A percentile compares a stretch with the other conserved stretches of the same genome.
Evolutionary conservation across 2,797 vertebrate species (phyloP).

Genomic region (Artibeus lituratus): DNA sequence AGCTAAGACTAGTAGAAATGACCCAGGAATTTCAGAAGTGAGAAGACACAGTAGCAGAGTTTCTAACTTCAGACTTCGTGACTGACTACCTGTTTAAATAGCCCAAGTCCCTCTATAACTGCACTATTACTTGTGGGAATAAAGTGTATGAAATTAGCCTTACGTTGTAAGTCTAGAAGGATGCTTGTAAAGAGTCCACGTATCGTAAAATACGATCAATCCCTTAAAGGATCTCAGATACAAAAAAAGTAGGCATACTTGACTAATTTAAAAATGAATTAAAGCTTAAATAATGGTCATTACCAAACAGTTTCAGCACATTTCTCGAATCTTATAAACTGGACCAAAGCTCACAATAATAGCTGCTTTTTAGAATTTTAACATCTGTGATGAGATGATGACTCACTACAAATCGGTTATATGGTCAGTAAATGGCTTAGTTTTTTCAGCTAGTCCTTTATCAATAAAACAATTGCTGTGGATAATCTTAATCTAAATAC

Average conservation of each 20-base stretch:
- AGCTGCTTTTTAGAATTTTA: constrained; percentile 34
- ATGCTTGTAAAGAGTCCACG: not conserved
- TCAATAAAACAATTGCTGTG: constrained; percentile 9
- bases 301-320: not conserved
- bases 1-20: constrained; percentile 2
- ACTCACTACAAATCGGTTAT: not conserved
- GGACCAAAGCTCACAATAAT: not conserved
- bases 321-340: constrained; percentile 22
- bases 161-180: constrained; percentile 18
- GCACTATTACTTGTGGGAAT: not conserved
- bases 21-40: not conserved
- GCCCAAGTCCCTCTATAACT: not conserved
- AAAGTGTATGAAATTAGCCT: not conserved
- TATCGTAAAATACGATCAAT: not conserved
- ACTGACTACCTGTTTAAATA: not conserved
- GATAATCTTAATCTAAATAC: constrained; percentile 30
- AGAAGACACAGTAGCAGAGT: not conserved
- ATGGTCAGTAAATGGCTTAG: not conserved
- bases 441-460: constrained; percentile 4
- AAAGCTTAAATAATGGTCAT: constrained; percentile 10
- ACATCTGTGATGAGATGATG: not conserved
- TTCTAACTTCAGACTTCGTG: not conserved
- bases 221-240: constrained; percentile 27
- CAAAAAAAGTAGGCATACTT: not conserved
- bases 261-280: constrained; percentile 46